phyloP scores from a whole-genome alignment of 2,888 invertebrate species.

The Venusia cambrica region DNA sequence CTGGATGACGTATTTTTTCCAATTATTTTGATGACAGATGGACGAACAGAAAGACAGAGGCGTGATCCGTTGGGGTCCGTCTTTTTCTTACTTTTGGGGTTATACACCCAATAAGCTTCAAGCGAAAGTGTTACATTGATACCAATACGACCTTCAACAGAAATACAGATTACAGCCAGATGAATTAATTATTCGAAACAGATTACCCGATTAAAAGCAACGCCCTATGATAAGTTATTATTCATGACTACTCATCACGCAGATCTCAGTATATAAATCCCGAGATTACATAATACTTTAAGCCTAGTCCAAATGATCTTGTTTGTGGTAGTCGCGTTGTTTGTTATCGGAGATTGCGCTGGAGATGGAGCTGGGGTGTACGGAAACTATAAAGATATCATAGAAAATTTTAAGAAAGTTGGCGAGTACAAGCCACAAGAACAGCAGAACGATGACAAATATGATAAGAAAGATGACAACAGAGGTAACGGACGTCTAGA shows the following conservation, averaged over 20 bases:
- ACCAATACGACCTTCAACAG: too few species aligned
- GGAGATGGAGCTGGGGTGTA: constrained; percentile 1
- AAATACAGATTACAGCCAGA: too few species aligned
- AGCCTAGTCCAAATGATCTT: constrained; percentile 10
- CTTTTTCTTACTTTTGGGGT: too few species aligned
- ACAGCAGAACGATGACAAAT: not conserved
- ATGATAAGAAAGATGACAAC: not conserved
- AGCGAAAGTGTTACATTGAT: too few species aligned
- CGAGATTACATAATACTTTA: not conserved
- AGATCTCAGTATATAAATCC: constrained; percentile 4
- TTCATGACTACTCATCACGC: constrained; percentile 3
- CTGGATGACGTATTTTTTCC: too few species aligned
- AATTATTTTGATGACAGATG: too few species aligned
- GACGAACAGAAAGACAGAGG: too few species aligned
- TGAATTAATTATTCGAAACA: too few species aligned
- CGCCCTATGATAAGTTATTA: not conserved
- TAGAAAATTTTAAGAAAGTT: constrained; percentile 1
- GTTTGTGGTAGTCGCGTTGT: constrained; percentile 7
- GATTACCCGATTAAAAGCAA: not conserved
- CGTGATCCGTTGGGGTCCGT: too few species aligned
- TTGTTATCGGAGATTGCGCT: constrained; percentile 3
- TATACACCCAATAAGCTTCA: too few species aligned
- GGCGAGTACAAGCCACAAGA: constrained; percentile 1
- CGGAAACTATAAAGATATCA: constrained; percentile 1
- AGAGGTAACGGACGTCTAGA: not conserved